Evolutionary conservation across 2,113 vertebrate species (phyloP).

Genomic region (Hyaena hyaena): DNA sequence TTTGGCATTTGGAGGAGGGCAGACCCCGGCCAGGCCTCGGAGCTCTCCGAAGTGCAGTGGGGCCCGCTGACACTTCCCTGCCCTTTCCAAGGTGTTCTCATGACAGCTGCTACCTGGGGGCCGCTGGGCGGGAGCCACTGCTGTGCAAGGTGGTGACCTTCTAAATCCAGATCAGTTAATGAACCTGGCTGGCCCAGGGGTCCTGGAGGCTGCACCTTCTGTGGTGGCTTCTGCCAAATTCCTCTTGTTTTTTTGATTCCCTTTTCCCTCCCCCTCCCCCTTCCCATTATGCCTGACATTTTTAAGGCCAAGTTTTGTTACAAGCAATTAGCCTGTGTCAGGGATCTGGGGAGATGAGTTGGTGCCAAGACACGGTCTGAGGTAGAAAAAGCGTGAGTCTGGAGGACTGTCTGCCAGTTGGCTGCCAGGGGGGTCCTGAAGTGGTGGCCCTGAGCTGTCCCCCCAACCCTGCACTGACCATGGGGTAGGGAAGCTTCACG

Average conservation of each 20-base stretch:
- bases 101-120: constrained; percentile 73
- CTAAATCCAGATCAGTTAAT: constrained; percentile 62
- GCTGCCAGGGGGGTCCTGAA: not conserved
- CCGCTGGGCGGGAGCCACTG: not conserved
- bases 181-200: not conserved
- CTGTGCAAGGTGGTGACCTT: constrained; percentile 71
- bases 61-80: constrained; percentile 14
- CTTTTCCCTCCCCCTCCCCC: not conserved
- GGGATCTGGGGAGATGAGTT: constrained; percentile 62
- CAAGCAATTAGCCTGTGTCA: constrained; percentile 77
- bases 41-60: not conserved
- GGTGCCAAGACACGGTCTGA: not conserved
- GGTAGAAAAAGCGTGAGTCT: not conserved
- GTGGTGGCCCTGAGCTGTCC: rapidly evolving
- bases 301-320: constrained; percentile 77
- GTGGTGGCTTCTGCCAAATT: constrained; percentile 64
- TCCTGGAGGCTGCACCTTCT: not conserved
- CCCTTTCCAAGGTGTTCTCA: constrained; percentile 72
- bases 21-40: not conserved
- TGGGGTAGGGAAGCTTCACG: not conserved
- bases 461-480: rapidly evolving
- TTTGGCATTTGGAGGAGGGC: constrained; percentile 73
- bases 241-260: constrained; percentile 54
- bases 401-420: not conserved
- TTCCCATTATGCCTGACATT: constrained; percentile 75